Conservation (phyloP, 2,888 invertebrate genomes). For the Apamea epomidion region DNA sequence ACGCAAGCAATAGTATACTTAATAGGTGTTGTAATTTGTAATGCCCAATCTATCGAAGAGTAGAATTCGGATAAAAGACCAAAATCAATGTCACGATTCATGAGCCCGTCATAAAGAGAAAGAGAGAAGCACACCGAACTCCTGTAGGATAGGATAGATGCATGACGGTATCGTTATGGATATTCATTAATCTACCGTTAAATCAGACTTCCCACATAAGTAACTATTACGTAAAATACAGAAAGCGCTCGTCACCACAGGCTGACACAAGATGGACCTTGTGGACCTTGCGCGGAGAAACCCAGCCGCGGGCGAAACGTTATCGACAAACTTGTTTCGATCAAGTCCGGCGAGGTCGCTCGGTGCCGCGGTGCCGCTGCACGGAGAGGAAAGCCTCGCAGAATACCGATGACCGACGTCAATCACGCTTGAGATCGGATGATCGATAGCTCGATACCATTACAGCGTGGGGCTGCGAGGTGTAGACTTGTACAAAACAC, state of each 20-base stretch:
- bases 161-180: not conserved
- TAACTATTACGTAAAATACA: not conserved
- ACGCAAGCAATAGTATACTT: not conserved
- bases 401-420: conserved; percentile 2
- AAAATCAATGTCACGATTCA: not conserved
- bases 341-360: not conserved
- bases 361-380: too few species aligned
- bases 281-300: conserved; percentile 9
- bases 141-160: too few species aligned
- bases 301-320: not conserved
- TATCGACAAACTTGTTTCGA: conserved; percentile 7
- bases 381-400: not conserved
- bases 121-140: not conserved
- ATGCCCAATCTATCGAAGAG: not conserved
- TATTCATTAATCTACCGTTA: not conserved
- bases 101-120: not conserved
- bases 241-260: not conserved
- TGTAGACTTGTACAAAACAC: not conserved
- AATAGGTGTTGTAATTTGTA: not conserved
- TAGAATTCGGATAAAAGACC: not conserved
- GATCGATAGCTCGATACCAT: not conserved
- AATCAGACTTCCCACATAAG: not conserved
- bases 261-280: not conserved
- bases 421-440: not conserved
- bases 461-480: not conserved